phyloP scores from a whole-genome alignment of 2,797 vertebrate species.

The Momotus momota region DNA sequence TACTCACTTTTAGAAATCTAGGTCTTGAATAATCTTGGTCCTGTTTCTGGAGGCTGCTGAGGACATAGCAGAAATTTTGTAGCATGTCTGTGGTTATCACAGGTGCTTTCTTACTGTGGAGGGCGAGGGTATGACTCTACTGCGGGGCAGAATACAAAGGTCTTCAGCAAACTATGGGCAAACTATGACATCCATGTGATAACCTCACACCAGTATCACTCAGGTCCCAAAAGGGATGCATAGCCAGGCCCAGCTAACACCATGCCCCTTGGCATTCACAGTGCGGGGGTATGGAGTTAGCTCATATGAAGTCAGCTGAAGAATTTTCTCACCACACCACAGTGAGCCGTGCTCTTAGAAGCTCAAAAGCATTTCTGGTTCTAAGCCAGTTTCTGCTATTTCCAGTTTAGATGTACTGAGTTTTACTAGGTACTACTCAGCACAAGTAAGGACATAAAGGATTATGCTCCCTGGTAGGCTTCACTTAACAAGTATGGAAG shows the following conservation, averaged over 20 bases:
- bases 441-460: neutral
- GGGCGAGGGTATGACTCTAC: neutral
- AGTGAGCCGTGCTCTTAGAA: neutral
- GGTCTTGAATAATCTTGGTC: neutral
- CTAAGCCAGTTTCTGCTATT: neutral
- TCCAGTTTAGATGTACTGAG: neutral
- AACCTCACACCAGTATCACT: neutral
- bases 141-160: neutral
- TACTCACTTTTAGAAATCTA: neutral
- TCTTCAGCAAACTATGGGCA: neutral
- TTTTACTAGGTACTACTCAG: neutral
- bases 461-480: neutral
- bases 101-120: neutral
- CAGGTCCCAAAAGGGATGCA: neutral
- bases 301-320: neutral
- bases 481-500: neutral
- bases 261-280: accelerated
- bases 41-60: neutral
- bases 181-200: neutral
- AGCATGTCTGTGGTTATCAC: neutral
- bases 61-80: neutral
- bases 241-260: neutral
- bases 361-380: neutral
- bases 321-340: neutral
- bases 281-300: neutral